phyloP scores from a whole-genome alignment of 2,797 vertebrate genomes.

The Xenentodon cancila region DNA sequence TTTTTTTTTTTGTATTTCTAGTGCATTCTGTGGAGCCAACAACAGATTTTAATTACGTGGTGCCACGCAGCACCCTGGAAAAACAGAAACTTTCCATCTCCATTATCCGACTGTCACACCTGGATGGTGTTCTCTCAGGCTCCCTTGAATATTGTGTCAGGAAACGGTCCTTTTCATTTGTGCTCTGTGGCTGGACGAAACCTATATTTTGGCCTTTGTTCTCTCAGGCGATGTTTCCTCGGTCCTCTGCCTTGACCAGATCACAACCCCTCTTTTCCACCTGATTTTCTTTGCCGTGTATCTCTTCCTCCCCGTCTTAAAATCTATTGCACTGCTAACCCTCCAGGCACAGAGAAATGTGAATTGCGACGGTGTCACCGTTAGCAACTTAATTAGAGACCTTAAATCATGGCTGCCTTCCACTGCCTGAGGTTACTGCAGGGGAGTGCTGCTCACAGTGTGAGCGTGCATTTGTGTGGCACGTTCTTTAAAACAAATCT shows the following conservation, averaged over 20 bases:
- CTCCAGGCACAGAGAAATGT: conserved; percentile 51
- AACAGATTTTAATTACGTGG: conserved; percentile 30
- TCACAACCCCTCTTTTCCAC: conserved; percentile 25
- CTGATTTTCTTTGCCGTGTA: conserved; percentile 29
- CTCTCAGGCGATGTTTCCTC: not conserved
- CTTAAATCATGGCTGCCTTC: conserved; percentile 69
- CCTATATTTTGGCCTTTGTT: conserved; percentile 26
- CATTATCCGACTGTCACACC: conserved; percentile 46
- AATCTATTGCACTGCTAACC: conserved; percentile 46
- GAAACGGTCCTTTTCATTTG: conserved; percentile 25
- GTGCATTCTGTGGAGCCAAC: conserved; percentile 23
- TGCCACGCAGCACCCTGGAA: too few species aligned
- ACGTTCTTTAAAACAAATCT: conserved; percentile 21
- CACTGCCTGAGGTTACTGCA: too few species aligned
- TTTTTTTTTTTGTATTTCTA: conserved; percentile 1
- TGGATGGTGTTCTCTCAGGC: conserved; percentile 24
- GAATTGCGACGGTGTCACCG: conserved; percentile 67
- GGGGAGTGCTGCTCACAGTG: conserved; percentile 24
- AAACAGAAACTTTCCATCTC: conserved; percentile 33
- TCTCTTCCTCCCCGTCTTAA: conserved; percentile 40
- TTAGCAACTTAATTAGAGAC: conserved; percentile 75
- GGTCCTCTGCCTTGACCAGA: conserved; percentile 14
- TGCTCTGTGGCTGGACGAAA: conserved; percentile 14
- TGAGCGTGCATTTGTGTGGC: conserved; percentile 15
- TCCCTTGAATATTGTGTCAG: conserved; percentile 26